Evolutionary conservation across 2,888 invertebrate species (phyloP).

Genomic region (Didymodactylos carnosus): DNA sequence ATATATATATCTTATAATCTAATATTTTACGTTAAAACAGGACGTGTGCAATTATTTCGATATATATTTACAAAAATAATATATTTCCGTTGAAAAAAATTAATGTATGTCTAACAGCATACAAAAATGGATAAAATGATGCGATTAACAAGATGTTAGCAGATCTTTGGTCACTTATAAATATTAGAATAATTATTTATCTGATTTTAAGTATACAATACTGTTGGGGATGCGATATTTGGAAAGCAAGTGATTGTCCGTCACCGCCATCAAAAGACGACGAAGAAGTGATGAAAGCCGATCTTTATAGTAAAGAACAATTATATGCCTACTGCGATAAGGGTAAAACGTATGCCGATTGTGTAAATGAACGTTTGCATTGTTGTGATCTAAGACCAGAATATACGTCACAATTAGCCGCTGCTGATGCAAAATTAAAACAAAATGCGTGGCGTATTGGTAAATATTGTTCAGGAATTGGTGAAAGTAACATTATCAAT

Average conservation of each 20-base stretch:
- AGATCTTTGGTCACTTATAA: too few species aligned
- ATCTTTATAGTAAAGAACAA: conserved; percentile 11
- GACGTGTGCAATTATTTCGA: too few species aligned
- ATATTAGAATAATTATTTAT: too few species aligned
- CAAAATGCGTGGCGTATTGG: conserved; percentile 4
- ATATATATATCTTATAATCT: too few species aligned
- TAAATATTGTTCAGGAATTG: conserved; percentile 6
- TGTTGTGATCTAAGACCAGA: conserved; percentile 12
- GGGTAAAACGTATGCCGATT: conserved; percentile 13
- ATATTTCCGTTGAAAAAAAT: too few species aligned
- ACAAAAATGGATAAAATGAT: too few species aligned
- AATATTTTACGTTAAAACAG: too few species aligned
- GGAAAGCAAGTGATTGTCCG: conserved; percentile 11
- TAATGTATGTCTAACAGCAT: too few species aligned
- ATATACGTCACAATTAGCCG: not conserved
- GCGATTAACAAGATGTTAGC: too few species aligned
- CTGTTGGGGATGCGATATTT: conserved; percentile 5
- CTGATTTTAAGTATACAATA: too few species aligned
- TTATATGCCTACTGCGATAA: conserved; percentile 11
- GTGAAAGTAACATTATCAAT: not conserved
- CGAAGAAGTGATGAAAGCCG: conserved; percentile 10
- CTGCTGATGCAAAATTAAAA: not conserved
- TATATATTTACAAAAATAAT: too few species aligned
- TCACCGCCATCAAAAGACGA: conserved; percentile 1
- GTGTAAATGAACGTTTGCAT: conserved; percentile 7